Percentiles rank a stretch among this genome's conserved stretches.
Evolutionary conservation across 2,113 vertebrate genomes (phyloP).

Genomic region (Calypte anna): DNA sequence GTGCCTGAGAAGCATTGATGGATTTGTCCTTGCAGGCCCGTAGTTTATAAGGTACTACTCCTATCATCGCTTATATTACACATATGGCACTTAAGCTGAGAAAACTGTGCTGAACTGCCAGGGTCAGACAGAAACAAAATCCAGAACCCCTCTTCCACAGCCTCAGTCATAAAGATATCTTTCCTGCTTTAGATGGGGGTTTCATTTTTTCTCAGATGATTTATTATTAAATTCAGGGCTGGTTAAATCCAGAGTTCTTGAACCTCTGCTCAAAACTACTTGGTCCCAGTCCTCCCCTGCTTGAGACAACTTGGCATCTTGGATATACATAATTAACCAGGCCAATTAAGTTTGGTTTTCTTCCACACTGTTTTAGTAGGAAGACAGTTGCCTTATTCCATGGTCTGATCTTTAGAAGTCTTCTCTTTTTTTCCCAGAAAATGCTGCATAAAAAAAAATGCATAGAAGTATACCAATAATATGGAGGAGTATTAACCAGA

Average conservation of each 20-base stretch:
- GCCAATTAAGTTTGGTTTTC: background rate
- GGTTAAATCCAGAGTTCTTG: background rate
- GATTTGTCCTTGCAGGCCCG: constrained; percentile 1
- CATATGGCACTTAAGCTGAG: constrained; percentile 23
- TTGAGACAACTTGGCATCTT: background rate
- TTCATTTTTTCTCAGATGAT: background rate
- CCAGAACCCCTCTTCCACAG: background rate
- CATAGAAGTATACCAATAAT: background rate
- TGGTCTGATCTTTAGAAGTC: background rate
- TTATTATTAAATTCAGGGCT: background rate
- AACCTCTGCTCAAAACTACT: background rate
- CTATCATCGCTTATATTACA: constrained; percentile 40
- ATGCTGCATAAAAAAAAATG: background rate
- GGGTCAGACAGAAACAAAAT: constrained; percentile 29
- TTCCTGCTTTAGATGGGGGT: background rate
- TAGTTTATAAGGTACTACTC: constrained; percentile 17
- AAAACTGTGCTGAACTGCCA: constrained; percentile 33
- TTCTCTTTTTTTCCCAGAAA: background rate
- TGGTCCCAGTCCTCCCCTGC: background rate
- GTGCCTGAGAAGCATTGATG: constrained; percentile 14
- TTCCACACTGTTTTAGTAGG: background rate
- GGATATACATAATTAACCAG: background rate
- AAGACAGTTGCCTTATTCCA: background rate
- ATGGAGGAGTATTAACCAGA: background rate
- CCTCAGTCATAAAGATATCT: background rate